A percentile compares a stretch with the other conserved stretches of the same genome.
phyloP scores from a whole-genome alignment of 2,113 vertebrate species.

The Falcunculus frontatus region DNA sequence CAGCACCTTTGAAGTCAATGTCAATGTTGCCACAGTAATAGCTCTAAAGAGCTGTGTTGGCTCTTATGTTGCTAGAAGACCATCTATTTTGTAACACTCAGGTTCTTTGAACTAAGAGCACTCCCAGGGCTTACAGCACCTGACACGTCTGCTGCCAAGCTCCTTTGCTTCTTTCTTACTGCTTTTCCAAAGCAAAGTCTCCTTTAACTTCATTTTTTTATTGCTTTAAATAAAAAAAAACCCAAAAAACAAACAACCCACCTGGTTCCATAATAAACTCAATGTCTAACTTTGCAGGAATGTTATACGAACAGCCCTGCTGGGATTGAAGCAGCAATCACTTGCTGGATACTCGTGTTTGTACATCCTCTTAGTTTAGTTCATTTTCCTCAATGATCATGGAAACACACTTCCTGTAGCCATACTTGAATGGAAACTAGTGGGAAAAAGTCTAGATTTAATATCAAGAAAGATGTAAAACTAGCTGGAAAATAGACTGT shows the following conservation, averaged over 20 bases:
- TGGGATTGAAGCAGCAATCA: neutral
- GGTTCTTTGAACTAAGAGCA: neutral
- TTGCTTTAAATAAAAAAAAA: neutral
- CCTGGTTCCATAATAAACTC: neutral
- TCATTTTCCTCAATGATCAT: neutral
- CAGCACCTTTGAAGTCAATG: neutral
- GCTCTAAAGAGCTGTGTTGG: neutral
- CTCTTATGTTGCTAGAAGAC: neutral
- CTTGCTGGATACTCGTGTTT: neutral
- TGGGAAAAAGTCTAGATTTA: neutral
- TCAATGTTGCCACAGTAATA: neutral
- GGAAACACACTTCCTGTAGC: neutral
- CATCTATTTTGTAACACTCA: neutral
- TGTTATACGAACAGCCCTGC: neutral
- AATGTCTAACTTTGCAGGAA: neutral
- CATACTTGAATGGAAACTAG: neutral
- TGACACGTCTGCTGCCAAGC: neutral
- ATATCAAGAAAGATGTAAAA: neutral
- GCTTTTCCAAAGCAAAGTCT: neutral
- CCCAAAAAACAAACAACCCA: fast-evolving
- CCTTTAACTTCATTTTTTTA: neutral
- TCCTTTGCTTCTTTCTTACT: neutral
- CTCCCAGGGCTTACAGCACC: neutral
- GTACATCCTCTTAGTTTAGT: neutral
- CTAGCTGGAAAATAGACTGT: neutral